These are phyloP conservation scores for Aelia acuminata DNA, from an alignment of 2,888 invertebrate species.

Conservation along the genomic window DNA sequence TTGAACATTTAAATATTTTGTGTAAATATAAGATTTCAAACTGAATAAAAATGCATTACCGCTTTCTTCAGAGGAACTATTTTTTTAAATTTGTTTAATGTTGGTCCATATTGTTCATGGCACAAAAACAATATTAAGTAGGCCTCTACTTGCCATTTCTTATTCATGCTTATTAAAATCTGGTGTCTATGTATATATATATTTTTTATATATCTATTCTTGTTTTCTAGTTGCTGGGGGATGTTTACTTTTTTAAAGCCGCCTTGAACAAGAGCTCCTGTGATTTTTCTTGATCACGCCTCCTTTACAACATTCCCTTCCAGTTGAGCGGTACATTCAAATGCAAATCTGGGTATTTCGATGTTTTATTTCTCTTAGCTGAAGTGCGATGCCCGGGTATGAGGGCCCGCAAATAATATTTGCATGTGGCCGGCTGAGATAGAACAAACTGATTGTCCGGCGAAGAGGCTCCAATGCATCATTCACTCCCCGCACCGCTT, in stretches of 20 bases:
- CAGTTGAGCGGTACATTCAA: slow-evolving; percentile 27
- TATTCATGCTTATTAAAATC: neutral
- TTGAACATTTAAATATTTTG: too few relatives aligned
- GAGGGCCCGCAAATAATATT: slow-evolving; percentile 39
- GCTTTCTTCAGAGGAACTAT: too few relatives aligned
- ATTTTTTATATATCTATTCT: neutral
- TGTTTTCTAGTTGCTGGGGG: neutral
- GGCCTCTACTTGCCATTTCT: neutral
- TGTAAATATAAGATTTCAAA: too few relatives aligned
- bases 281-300: neutral
- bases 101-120: too few relatives aligned
- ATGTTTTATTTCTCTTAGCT: slow-evolving; percentile 17
- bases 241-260: neutral
- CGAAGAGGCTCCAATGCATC: slow-evolving; percentile 42
- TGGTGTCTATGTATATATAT: neutral
- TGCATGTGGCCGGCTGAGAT: slow-evolving; percentile 20
- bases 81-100: too few relatives aligned
- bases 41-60: too few relatives aligned
- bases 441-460: slow-evolving; percentile 22
- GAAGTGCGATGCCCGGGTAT: neutral
- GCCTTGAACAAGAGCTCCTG: neutral
- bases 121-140: neutral
- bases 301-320: neutral
- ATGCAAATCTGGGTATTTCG: neutral
- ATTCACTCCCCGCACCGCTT: neutral